Base-by-base conservation (phyloP, 2,113 vertebrate species). In the Hippopotamus amphibius region DNA sequence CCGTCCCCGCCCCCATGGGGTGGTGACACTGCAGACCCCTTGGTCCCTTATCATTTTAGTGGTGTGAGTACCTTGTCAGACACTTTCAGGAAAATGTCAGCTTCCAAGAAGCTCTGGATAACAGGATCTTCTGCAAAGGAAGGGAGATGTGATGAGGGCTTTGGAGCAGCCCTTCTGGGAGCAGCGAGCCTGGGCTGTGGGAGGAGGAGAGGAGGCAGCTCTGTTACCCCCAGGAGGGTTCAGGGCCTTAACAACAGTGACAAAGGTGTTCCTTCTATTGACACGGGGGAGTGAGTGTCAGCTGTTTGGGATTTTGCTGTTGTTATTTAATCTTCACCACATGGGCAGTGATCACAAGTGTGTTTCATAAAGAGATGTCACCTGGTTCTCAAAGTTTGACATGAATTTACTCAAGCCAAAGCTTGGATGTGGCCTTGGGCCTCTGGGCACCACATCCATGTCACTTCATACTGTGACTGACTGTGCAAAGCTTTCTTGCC, bases 61-160 rank as follows among this genome's bases (percentile, higher is more conserved):
- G 66, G 30, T 83, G 7, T 7, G 24, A 22, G 21, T 96, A 97
- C 97, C 94, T 98, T 97, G 77, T 98, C 94, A 8, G 97, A 97
- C 10, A 98, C 96, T 50, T 81, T 92, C 82, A 97, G 84, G 83
- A 94, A 97, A 41, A 94, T 87, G 63, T 95, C 97, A 6, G 90
- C 90, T 89, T 96, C 93, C 93, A 97, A 66, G 72, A 97, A 97
- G 28, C 26, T 96, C 94, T 97, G 95, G 88, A 84, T 74, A 13
- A 87, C 14, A 0, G 95, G 96, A 37, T 96, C 97, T 79, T 96
- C 95, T 97, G 95, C 33, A 91, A 82, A 86, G 79, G 63, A 79
- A 85, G 26, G 43, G 72, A 24, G 94, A 33, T 0, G 1, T 6
- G 33, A 5, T 87, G 85, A 63, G 69, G 79, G 55, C 37, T 41